Evolutionary conservation across 2,113 vertebrate genomes (phyloP), one percentile per base, ranked within the genome.

Genomic region (Lynx canadensis): DNA sequence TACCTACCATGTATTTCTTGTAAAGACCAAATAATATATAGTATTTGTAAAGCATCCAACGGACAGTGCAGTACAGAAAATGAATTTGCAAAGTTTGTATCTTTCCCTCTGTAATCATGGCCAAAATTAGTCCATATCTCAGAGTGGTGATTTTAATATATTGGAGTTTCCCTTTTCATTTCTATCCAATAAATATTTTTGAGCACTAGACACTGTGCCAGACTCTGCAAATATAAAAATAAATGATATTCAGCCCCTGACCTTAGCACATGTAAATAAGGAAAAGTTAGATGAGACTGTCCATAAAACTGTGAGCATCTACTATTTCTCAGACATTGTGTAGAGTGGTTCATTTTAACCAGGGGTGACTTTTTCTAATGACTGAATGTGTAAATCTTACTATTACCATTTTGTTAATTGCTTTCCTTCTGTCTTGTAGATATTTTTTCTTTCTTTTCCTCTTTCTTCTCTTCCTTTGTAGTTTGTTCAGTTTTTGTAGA

Each of bases 241-340:
- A 14, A 48, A 5, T 50, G 7, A 79, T 1, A 13, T 71, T 83
- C 8, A 60, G 2, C 6, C 31, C 12, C 10, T 21, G 71, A n/a
- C 19, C 12, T 48, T 95, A 48, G 52, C 8, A 66, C 50, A 31
- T 3, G 7, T 71, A 52, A 88, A 45, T 5, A 57, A 27, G 31
- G 19, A 50, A 95, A 78, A 78, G 0, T 45, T n/a, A 63, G 4
- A 2, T 29, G 1, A 36, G 25, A 48, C 7, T 31, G 2, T 78
- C 8, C 48, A 50, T 10, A 92, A 65, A 33, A 33, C 19, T 69
- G 5, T 87, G 23, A 80, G 18, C 13, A 50, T 36, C 18, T 33
- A 23, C 3, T 57, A 0, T 63, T 3, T 13, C 1, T 16, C 12
- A 45, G 63, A 18, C 10, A 50, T 80, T 57, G 3, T 29, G 12